These are phyloP conservation scores for Patella ulyssiponensis DNA, from an alignment of 2,888 invertebrate genomes.

Conservation along the genomic window DNA sequence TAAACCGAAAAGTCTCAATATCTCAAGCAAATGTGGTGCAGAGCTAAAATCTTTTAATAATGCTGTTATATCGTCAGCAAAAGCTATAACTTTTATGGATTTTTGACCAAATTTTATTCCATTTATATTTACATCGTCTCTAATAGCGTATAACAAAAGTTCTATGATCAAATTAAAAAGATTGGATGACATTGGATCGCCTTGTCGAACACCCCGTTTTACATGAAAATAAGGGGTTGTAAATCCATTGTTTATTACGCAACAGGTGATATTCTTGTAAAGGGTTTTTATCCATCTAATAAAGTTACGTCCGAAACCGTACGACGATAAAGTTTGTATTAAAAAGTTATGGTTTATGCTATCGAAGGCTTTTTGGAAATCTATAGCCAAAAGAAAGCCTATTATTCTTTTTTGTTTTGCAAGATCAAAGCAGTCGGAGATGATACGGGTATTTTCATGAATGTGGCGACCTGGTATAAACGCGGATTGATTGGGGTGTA, in stretches of 20 bases:
- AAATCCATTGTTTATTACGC: slow-evolving; percentile 4
- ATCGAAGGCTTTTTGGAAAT: slow-evolving; percentile 10
- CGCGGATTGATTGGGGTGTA: slow-evolving; percentile 2
- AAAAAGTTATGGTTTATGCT: background rate
- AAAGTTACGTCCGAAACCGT: slow-evolving; percentile 8
- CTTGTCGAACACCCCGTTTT: background rate
- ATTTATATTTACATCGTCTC: too few relatives aligned
- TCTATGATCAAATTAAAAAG: background rate
- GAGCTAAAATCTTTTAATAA: too few relatives aligned
- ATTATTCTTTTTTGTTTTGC: too few relatives aligned
- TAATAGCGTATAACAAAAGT: background rate
- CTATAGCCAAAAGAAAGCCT: too few relatives aligned
- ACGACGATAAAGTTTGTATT: background rate
- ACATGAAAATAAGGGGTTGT: background rate
- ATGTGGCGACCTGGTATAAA: too few relatives aligned
- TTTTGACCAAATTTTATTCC: too few relatives aligned
- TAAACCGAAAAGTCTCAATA: too few relatives aligned
- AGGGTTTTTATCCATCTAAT: slow-evolving; percentile 2
- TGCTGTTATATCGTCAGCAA: too few relatives aligned
- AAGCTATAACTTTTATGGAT: too few relatives aligned
- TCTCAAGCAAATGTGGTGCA: too few relatives aligned
- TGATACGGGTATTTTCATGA: too few relatives aligned
- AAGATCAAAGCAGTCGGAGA: too few relatives aligned
- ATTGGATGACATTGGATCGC: slow-evolving; percentile 2
- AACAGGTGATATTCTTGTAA: background rate